A percentile compares a stretch with the other conserved stretches of the same genome.
These are phyloP conservation scores for Acanthurus tractus DNA, from an alignment of 2,797 vertebrate genomes.

Conservation along the genomic window DNA sequence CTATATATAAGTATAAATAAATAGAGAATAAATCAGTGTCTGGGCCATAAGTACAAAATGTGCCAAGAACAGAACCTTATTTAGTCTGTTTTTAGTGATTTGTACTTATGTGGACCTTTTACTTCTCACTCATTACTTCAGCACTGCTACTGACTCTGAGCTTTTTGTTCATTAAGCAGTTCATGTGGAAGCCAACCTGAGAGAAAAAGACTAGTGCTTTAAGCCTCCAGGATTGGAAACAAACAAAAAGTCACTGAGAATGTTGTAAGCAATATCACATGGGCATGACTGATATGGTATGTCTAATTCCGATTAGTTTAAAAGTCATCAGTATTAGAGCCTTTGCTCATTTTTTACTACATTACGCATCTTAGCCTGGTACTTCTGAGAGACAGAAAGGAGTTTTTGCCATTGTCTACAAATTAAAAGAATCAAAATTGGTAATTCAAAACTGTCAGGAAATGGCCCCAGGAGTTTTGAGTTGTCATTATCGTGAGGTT, in stretches of 20 bases:
- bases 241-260: constrained; percentile 35
- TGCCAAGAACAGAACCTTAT: neutral
- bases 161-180: neutral
- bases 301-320: constrained; percentile 63
- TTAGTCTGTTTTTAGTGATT: neutral
- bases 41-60: neutral
- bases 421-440: neutral
- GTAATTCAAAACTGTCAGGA: constrained; percentile 11
- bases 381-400: neutral
- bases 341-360: neutral
- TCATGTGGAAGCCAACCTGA: neutral
- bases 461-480: constrained; percentile 65
- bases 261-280: constrained; percentile 55
- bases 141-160: neutral
- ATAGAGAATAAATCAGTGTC: too few species aligned
- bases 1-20: too few species aligned
- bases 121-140: neutral
- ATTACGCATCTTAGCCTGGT: constrained; percentile 1
- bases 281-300: constrained; percentile 61
- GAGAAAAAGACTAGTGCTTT: neutral
- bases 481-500: constrained; percentile 34
- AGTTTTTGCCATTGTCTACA: neutral
- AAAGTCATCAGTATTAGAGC: constrained; percentile 26
- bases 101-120: neutral
- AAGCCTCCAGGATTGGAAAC: neutral